Evolutionary conservation across 64 coral and sea anemone species (phyloP).

Genomic region (Stylophora pistillata): DNA sequence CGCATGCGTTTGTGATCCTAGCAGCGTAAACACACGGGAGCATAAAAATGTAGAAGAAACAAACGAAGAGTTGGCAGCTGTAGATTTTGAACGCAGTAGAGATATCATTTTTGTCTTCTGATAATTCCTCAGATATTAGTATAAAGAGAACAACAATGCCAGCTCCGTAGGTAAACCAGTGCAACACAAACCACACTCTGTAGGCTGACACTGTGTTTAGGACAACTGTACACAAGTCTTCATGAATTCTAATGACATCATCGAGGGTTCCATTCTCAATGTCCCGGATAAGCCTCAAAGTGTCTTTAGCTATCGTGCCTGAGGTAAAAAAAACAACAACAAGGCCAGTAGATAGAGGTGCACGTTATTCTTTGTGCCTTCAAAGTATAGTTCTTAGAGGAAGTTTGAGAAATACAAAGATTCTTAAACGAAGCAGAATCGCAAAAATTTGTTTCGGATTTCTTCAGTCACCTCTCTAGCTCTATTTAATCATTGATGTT

Average conservation of each 20-base stretch:
- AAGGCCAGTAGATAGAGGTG: background rate
- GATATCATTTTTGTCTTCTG: background rate
- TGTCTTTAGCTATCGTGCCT: background rate
- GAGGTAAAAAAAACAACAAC: background rate
- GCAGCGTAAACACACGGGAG: conserved; percentile 13
- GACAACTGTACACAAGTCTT: conserved; percentile 6
- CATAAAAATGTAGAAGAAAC: background rate
- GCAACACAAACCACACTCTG: conserved; percentile 11
- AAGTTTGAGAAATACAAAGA: no score
- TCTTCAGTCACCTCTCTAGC: no score
- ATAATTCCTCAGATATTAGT: conserved; percentile 5
- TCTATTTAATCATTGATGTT: no score
- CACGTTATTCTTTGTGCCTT: background rate
- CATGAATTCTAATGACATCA: conserved; percentile 23
- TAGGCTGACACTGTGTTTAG: conserved; percentile 10
- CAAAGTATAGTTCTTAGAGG: background rate
- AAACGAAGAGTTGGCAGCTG: background rate
- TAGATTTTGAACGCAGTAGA: background rate
- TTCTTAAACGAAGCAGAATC: no score
- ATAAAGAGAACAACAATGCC: background rate
- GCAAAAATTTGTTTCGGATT: no score
- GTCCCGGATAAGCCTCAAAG: background rate
- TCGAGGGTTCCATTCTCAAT: background rate
- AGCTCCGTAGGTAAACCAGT: conserved; percentile 20
- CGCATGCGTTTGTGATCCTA: background rate